Percentiles rank a stretch among this genome's conserved stretches.
Evolutionary conservation across 2,797 vertebrate genomes (phyloP).

Genomic region (Parambassis ranga): DNA sequence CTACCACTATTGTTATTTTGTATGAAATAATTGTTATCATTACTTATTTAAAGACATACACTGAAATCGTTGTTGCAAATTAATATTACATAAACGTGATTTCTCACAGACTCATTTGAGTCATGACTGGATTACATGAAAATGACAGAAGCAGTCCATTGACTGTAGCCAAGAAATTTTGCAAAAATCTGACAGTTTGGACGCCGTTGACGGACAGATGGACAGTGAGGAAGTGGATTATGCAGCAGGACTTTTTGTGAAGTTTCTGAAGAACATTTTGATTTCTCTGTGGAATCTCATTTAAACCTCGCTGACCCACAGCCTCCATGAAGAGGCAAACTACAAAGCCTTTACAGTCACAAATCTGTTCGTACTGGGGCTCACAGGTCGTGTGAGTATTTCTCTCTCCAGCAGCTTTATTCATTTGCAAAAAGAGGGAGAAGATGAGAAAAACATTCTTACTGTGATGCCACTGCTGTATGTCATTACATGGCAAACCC

Average conservation of each 20-base stretch:
- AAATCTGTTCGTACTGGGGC: constrained; percentile 35
- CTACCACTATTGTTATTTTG: too few relatives aligned
- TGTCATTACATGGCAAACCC: background rate
- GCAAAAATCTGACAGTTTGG: constrained; percentile 21
- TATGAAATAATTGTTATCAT: too few relatives aligned
- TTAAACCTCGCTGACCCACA: background rate
- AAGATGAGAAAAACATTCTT: constrained; percentile 24
- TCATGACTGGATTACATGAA: background rate
- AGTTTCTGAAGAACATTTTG: constrained; percentile 14
- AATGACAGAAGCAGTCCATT: background rate
- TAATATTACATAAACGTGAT: background rate
- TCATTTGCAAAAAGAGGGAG: constrained; percentile 14
- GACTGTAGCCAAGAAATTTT: background rate
- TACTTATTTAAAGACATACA: too few relatives aligned
- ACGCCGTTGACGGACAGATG: constrained; percentile 46
- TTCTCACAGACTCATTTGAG: background rate
- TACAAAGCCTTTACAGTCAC: constrained; percentile 5
- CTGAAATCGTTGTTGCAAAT: background rate
- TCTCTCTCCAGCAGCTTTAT: constrained; percentile 52
- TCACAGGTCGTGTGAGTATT: constrained; percentile 9
- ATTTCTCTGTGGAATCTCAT: background rate
- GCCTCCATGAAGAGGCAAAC: background rate
- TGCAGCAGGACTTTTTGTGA: constrained; percentile 7
- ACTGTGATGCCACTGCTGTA: constrained; percentile 19
- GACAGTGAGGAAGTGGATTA: constrained; percentile 15